Percentiles rank a stretch among this genome's conserved stretches.
Conservation (phyloP, 2,113 vertebrate species). For the Hemibagrus wyckioides region DNA sequence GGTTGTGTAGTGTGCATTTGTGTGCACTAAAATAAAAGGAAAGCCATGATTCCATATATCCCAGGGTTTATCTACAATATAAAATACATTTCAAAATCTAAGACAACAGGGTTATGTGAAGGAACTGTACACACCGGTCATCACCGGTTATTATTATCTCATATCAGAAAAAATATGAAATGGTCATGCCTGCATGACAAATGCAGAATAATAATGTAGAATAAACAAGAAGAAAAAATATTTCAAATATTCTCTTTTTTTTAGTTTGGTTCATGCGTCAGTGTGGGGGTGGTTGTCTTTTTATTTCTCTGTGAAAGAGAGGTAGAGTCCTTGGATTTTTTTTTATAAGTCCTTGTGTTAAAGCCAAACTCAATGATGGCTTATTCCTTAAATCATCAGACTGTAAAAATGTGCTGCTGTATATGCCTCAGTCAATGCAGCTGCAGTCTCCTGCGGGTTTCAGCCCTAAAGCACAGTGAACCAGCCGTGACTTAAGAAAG, state of each 20-base stretch:
- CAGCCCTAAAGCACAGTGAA: not conserved
- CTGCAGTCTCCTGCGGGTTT: not conserved
- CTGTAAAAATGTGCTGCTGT: slow-evolving; percentile 27
- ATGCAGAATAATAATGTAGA: too few species aligned
- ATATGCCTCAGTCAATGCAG: not conserved
- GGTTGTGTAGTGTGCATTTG: not conserved
- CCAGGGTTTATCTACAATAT: not conserved
- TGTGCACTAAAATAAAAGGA: not conserved
- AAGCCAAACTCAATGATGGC: not conserved
- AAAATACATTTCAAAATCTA: not conserved
- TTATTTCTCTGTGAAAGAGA: not conserved
- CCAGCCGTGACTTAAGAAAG: not conserved
- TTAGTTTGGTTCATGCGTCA: not conserved
- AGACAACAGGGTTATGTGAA: not conserved
- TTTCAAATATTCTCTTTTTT: not conserved
- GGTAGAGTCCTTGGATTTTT: not conserved
- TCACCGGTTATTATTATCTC: not conserved
- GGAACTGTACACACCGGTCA: not conserved
- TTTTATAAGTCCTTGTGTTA: not conserved
- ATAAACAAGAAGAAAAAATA: not conserved
- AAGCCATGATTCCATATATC: not conserved
- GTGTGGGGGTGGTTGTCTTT: slow-evolving; percentile 3
- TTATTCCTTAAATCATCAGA: slow-evolving; percentile 21
- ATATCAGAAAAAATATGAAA: not conserved
- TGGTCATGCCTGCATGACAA: not conserved